Base-by-base conservation (phyloP, 2,797 vertebrate species). In the Enteromius viviparus region DNA sequence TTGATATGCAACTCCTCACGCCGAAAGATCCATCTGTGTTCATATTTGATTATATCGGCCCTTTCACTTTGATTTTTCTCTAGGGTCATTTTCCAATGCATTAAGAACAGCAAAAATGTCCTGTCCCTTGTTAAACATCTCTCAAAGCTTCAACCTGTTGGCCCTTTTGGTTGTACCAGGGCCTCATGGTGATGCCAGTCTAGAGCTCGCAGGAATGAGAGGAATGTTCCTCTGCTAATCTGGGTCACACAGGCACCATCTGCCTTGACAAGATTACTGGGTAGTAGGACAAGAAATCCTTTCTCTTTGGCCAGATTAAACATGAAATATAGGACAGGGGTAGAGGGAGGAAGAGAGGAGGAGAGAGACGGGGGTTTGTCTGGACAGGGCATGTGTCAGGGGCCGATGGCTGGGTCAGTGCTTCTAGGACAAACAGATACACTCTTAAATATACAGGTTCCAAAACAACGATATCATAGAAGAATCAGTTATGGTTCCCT, bases 181-280 rank as follows among this genome's bases (percentile, higher is more conserved):
- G 71, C 71, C 72, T 42, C 70, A 58, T 45, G 42, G 19, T 26
- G 1, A 49, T 45, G 60, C 69, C 65, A 26, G 85, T 83, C 77
- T 75, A 78, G 77, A 81, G 83, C 65, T 76, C 3, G 40, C 23
- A 40, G 21, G 75, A 82, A 78, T 32, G 76, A 85, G 74, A 64
- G 84, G 68, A 85, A 64, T 58, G 58, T 34, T 83, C 53, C 76
- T 74, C 71, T 60, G 75, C 34, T 84, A 84, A 88, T 89, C 87
- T 88, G 87, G 88, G 87, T 89, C 85, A 88, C 81, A 75, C 64
- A 87, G 74, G 49, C 84, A 68, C 88, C 94, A 95, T 95, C 94
- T 95, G 95, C 92, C 93, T 91, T 94, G 91, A 92, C 93, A 93
- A 94, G 94, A 95, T 95, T 95, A 95, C 90, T 93, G 88, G 71